Evolutionary conservation across 2,888 invertebrate genomes (phyloP).

Genomic region (Conchocele bisecta): DNA sequence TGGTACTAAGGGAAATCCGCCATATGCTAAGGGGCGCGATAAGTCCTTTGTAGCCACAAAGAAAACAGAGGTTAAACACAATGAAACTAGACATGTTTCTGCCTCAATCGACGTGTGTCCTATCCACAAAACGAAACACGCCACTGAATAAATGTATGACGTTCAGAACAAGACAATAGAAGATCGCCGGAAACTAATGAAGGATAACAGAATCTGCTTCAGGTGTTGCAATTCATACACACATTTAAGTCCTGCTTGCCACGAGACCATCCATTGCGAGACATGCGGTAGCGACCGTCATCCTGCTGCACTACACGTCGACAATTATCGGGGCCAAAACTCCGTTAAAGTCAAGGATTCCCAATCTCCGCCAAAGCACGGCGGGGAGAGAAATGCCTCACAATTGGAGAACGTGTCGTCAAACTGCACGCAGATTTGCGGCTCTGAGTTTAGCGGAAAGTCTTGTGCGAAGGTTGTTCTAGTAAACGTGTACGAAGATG

Average conservation of each 20-base stretch:
- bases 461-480: constrained; percentile 19
- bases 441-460: constrained; percentile 3
- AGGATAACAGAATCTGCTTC: constrained; percentile 1
- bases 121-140: not conserved
- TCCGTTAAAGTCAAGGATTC: not conserved
- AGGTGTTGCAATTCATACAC: not conserved
- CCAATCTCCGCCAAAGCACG: not conserved
- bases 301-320: not conserved
- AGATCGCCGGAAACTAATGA: not conserved
- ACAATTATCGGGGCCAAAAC: no score
- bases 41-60: no score
- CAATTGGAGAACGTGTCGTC: not conserved
- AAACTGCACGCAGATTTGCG: constrained; percentile 21
- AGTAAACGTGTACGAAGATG: constrained; percentile 19
- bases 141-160: not conserved
- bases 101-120: no score
- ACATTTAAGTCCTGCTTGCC: not conserved
- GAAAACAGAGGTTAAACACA: not conserved
- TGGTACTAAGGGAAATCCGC: no score
- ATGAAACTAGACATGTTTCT: no score
- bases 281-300: not conserved
- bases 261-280: not conserved
- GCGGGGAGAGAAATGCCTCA: not conserved
- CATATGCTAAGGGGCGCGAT: no score
- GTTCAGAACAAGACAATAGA: not conserved